These are phyloP conservation scores for Okamejei kenojei DNA, from an alignment of 2,797 vertebrate species.

Conservation along the genomic window DNA sequence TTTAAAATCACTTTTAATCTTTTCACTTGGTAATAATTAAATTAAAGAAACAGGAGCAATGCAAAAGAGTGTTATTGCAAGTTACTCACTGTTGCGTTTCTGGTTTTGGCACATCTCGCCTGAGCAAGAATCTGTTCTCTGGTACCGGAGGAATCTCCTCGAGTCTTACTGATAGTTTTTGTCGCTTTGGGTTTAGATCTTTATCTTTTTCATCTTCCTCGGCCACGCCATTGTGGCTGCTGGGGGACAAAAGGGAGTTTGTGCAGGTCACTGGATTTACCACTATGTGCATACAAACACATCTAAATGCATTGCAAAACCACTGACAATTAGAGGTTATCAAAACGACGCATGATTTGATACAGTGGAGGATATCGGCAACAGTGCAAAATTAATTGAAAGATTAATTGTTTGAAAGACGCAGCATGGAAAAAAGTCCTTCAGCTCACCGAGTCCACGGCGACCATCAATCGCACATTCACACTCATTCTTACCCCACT, in stretches of 20 bases:
- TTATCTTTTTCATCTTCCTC: slow-evolving; percentile 57
- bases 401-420: no score
- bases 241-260: slow-evolving; percentile 8
- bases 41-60: no score
- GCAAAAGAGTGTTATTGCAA: not conserved
- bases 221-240: slow-evolving; percentile 60
- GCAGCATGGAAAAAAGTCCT: no score
- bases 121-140: slow-evolving; percentile 89
- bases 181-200: slow-evolving; percentile 71
- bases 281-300: not conserved
- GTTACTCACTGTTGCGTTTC: slow-evolving; percentile 70
- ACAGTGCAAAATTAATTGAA: no score
- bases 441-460: no score
- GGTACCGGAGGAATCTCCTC: slow-evolving; percentile 97
- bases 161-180: slow-evolving; percentile 84
- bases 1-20: not conserved
- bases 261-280: not conserved
- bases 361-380: no score
- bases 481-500: no score
- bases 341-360: not conserved
- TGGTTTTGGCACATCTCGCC: slow-evolving; percentile 73
- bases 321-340: not conserved
- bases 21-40: not conserved
- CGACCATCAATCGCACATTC: no score
- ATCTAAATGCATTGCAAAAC: not conserved